Conservation (phyloP, 37 sponge, comb jelly and placozoan species). For the Spongia lamella region DNA sequence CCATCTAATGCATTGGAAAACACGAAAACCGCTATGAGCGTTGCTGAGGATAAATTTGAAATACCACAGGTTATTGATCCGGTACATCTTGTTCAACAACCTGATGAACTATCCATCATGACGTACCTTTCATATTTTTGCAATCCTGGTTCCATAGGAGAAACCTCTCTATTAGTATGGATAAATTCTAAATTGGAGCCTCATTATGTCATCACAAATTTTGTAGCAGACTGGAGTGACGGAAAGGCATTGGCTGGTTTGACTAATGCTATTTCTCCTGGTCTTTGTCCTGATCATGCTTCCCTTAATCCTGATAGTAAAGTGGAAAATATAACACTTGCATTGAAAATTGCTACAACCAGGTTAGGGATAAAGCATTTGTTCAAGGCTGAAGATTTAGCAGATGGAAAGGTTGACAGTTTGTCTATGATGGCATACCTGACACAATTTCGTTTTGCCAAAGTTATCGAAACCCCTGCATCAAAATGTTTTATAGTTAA, state of each 20-base stretch:
- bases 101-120: slow-evolving; percentile 85
- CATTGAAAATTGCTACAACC: slow-evolving; percentile 62
- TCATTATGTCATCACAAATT: slow-evolving; percentile 68
- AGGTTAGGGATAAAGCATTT: slow-evolving; percentile 31
- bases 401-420: slow-evolving; percentile 46
- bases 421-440: slow-evolving; percentile 69
- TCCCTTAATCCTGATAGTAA: slow-evolving; percentile 55
- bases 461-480: neutral
- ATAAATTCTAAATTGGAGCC: slow-evolving; percentile 70
- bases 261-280: slow-evolving; percentile 73
- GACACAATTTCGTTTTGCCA: slow-evolving; percentile 65
- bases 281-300: slow-evolving; percentile 72
- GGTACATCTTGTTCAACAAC: slow-evolving; percentile 44
- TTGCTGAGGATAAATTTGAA: slow-evolving; percentile 50
- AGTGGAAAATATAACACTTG: slow-evolving; percentile 56
- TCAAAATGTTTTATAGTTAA: neutral
- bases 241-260: slow-evolving; percentile 66
- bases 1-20: slow-evolving; percentile 46
- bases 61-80: slow-evolving; percentile 25
- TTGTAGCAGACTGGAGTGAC: slow-evolving; percentile 80
- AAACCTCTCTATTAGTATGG: slow-evolving; percentile 68
- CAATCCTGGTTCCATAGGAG: slow-evolving; percentile 61
- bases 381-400: slow-evolving; percentile 68
- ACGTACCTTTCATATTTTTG: slow-evolving; percentile 88
- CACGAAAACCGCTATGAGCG: slow-evolving; percentile 59